Base-by-base conservation (phyloP, 92 coral and sea anemone genomes). In the Zoanthus solanderi region DNA sequence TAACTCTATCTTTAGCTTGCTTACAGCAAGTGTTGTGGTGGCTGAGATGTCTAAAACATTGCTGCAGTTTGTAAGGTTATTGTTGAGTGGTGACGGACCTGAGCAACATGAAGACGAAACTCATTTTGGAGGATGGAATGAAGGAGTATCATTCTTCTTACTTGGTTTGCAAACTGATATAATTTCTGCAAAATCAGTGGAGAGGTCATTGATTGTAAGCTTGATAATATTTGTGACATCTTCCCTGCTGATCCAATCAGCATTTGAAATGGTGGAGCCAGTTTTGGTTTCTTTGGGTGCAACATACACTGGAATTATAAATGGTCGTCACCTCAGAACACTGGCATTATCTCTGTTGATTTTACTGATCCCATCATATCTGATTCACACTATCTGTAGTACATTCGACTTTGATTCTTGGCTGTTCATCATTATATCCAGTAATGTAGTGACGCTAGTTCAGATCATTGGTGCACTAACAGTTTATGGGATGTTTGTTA, bases 391-490 rank as follows among this genome's bases (percentile, higher is more conserved):
- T 0, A 88, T 97, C 31, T 97, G 98, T 76, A 75, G 89, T 6
- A 87, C 91, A 82, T 97, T 97, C 71, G 84, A 90, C 10, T 85
- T 94, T 77, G 95, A 95, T 44, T 92, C 95, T 0, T 97, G 99
- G 99, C 88, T 95, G 78, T 94, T 97, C 72, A 95, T 95, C 50
- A 91, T 97, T 13, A 89, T 95, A 57, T 97, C 98, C 34, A 95
- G 96, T 54, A 95, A 96, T 50, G 87, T 95, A 10, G 99, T 95
- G 54, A 95, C 97, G 4, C 80, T 96, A 47, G 98, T 97, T 50
- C 96, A 95, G 79, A 86, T 93, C 18, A 71, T 93, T 88, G 93
- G 97, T 8, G 92, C 96, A 12, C 89, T 95, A 29, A 86, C 96
- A 42, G 83, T 93, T 17, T 97, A 93, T 84, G 92, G 89, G 52